phyloP scores from a whole-genome alignment of 2,888 invertebrate genomes.

The Nipponacmea schrenckii region DNA sequence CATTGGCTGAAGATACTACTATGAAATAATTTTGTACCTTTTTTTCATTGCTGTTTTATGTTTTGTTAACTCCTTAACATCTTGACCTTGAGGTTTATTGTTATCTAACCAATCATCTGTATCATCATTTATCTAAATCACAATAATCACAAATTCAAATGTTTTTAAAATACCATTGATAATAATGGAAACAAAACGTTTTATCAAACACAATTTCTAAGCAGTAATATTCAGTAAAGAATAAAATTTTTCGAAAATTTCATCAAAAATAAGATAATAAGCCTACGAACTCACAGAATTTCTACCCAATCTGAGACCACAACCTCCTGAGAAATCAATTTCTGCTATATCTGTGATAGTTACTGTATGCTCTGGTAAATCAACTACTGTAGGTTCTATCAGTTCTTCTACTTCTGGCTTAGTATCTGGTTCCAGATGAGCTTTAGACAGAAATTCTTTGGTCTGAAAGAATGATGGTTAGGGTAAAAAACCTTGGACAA shows the following conservation, averaged over 20 bases:
- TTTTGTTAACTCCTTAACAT: background rate
- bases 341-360: constrained; percentile 58
- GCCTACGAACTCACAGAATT: constrained; percentile 41
- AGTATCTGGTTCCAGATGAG: constrained; percentile 31
- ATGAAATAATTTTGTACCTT: background rate
- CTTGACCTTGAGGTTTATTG: background rate
- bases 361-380: constrained; percentile 58
- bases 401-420: constrained; percentile 43
- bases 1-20: no score
- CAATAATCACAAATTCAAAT: background rate
- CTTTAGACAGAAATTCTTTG: constrained; percentile 37
- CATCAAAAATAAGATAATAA: no score
- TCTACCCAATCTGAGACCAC: constrained; percentile 48
- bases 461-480: constrained; percentile 33
- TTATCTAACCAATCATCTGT: background rate
- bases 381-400: constrained; percentile 41
- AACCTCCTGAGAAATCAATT: constrained; percentile 50
- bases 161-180: background rate
- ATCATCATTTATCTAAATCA: constrained; percentile 7
- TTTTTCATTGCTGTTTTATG: background rate
- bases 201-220: background rate
- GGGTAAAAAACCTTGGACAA: background rate
- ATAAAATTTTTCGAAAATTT: no score
- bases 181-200: background rate
- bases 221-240: no score